These are phyloP conservation scores for Xylocampa areola DNA, from an alignment of 2,888 invertebrate species.

Conservation along the genomic window DNA sequence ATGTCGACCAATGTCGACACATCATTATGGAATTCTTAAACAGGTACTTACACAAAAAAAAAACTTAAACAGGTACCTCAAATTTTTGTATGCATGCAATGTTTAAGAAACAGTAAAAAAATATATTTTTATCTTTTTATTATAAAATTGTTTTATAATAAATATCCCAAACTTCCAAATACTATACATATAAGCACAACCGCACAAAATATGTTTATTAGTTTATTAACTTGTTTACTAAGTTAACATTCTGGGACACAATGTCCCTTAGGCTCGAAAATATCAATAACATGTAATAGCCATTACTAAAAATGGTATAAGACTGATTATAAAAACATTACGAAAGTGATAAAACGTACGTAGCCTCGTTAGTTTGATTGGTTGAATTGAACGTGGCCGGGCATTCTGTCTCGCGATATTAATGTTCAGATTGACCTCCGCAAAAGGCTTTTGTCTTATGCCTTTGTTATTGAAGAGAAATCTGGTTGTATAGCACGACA, in stretches of 20 bases:
- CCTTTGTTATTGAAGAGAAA: conserved; percentile 28
- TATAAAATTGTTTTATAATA: too few species aligned
- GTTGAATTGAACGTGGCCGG: conserved; percentile 50
- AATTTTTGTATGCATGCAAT: too few species aligned
- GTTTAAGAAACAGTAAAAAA: too few species aligned
- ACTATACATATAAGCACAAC: too few species aligned
- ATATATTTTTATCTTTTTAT: too few species aligned
- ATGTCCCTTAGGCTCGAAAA: background rate
- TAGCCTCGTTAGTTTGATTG: conserved; percentile 68
- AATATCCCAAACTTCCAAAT: too few species aligned
- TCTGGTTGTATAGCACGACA: conserved; percentile 3
- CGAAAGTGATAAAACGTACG: conserved; percentile 62
- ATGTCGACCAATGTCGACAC: background rate
- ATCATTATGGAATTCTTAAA: too few species aligned
- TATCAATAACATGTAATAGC: background rate
- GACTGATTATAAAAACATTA: conserved; percentile 55
- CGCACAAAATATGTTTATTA: too few species aligned
- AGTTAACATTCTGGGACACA: background rate
- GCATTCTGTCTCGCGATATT: conserved; percentile 50
- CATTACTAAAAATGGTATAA: conserved; percentile 23
- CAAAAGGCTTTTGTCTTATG: conserved; percentile 35
- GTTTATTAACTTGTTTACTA: too few species aligned
- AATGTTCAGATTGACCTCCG: conserved; percentile 47
- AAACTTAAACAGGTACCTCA: too few species aligned
- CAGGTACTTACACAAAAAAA: too few species aligned